Percentiles rank a stretch among this genome's conserved stretches.
phyloP scores from a whole-genome alignment of 1,140 invertebrate species.

The Drosophila tristis region DNA sequence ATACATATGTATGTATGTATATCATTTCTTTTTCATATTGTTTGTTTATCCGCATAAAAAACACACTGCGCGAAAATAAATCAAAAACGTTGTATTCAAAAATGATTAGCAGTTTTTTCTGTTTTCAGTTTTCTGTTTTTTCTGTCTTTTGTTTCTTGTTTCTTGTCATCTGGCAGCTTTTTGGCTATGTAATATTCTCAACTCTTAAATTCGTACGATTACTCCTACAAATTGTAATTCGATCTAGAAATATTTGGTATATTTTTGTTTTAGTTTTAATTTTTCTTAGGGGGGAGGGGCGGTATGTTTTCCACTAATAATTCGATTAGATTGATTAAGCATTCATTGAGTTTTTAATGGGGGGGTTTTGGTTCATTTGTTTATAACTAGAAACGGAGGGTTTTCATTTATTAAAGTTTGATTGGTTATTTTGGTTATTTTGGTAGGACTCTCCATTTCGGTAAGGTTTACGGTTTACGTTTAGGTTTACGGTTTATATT shows the following conservation, averaged over 20 bases:
- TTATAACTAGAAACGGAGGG: slow-evolving; percentile 82
- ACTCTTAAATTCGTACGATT: slow-evolving; percentile 47
- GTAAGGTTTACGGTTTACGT: slow-evolving; percentile 19
- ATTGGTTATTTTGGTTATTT: slow-evolving; percentile 16
- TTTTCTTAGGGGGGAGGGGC: slow-evolving; percentile 47
- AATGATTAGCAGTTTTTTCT: too few species aligned
- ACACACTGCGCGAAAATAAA: too few species aligned
- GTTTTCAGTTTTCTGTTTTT: too few species aligned
- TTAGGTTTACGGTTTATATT: too few species aligned
- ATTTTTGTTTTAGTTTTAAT: slow-evolving; percentile 17
- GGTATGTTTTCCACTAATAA: slow-evolving; percentile 40
- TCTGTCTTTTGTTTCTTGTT: too few species aligned
- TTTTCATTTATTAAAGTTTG: slow-evolving; percentile 62
- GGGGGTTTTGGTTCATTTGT: slow-evolving; percentile 72
- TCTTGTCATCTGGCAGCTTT: too few species aligned
- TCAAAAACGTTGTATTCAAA: too few species aligned
- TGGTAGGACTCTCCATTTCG: slow-evolving; percentile 60
- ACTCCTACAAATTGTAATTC: slow-evolving; percentile 23
- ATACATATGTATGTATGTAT: too few species aligned
- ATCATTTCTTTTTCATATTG: slow-evolving; percentile 10
- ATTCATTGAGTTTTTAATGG: slow-evolving; percentile 26
- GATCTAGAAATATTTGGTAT: slow-evolving; percentile 32
- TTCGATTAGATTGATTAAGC: slow-evolving; percentile 59
- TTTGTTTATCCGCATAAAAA: too few species aligned
- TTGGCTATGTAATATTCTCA: too few species aligned